Conservation (phyloP, 1,140 invertebrate species). For the Brachionus sp. region DNA sequence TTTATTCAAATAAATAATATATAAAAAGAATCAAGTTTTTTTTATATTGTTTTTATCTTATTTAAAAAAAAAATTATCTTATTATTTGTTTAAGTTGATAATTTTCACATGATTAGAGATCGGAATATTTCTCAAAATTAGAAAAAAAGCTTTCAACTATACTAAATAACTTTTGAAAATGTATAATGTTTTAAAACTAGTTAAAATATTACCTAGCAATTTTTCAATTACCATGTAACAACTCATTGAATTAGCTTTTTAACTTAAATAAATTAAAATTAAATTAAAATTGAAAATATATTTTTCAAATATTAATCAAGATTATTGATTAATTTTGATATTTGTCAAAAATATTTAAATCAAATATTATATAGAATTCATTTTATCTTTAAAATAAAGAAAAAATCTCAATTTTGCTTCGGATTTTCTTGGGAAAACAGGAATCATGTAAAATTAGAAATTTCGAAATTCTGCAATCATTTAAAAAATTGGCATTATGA, state of each 20-base stretch:
- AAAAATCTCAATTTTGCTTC: too few species aligned
- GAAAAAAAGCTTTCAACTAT: background rate
- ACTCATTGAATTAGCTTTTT: background rate
- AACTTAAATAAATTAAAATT: background rate
- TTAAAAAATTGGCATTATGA: background rate
- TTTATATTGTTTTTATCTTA: background rate
- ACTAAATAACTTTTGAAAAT: too few species aligned
- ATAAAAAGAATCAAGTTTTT: background rate
- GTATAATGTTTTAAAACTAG: background rate
- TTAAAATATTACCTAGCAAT: background rate
- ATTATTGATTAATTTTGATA: background rate
- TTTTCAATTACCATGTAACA: background rate
- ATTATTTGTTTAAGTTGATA: background rate
- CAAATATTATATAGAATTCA: too few species aligned
- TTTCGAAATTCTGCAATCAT: background rate
- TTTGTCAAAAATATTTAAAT: background rate
- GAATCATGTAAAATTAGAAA: background rate
- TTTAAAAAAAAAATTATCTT: background rate
- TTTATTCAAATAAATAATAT: background rate
- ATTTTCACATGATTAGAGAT: background rate
- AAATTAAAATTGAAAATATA: background rate
- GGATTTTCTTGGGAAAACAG: too few species aligned
- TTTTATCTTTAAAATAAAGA: too few species aligned
- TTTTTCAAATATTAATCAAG: background rate
- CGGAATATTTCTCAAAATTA: background rate